phyloP scores from a whole-genome alignment of 1,140 invertebrate genomes.

The Brachionus calyciflorus region DNA sequence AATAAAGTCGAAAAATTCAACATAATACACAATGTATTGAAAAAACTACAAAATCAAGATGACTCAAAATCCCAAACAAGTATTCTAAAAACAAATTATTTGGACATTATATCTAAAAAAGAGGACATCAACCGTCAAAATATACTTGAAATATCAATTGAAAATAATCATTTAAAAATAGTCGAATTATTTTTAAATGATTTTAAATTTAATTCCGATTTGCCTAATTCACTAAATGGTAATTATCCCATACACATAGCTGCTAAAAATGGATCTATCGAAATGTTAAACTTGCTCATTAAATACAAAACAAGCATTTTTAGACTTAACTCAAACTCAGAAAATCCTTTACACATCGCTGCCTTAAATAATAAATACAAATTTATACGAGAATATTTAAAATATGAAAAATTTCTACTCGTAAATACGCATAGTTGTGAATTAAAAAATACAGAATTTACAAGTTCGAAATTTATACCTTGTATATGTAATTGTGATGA shows the following conservation, averaged over 20 bases:
- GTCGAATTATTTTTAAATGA: slow-evolving; percentile 6
- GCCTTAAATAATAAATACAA: slow-evolving; percentile 10
- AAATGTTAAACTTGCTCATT: slow-evolving; percentile 13
- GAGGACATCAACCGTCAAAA: slow-evolving; percentile 12
- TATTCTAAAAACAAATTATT: not conserved
- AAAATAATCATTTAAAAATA: slow-evolving; percentile 41
- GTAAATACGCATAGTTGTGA: slow-evolving; percentile 1
- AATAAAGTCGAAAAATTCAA: slow-evolving; percentile 7
- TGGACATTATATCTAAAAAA: slow-evolving; percentile 37
- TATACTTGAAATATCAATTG: slow-evolving; percentile 19
- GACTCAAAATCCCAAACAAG: not conserved
- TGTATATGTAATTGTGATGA: slow-evolving; percentile 35
- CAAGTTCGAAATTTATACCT: not conserved
- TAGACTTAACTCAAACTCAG: not conserved
- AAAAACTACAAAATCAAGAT: not conserved
- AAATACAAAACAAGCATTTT: slow-evolving; percentile 34
- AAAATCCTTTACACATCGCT: slow-evolving; percentile 28
- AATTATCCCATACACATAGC: slow-evolving; percentile 13
- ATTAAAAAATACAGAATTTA: not conserved
- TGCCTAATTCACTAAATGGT: not conserved
- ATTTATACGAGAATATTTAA: slow-evolving; percentile 35
- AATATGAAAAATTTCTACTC: not conserved
- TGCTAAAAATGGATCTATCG: slow-evolving; percentile 33
- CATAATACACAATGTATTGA: not conserved
- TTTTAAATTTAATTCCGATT: not conserved